Base-by-base conservation (phyloP, 1,140 invertebrate genomes). In the Nephotettix cincticeps region DNA sequence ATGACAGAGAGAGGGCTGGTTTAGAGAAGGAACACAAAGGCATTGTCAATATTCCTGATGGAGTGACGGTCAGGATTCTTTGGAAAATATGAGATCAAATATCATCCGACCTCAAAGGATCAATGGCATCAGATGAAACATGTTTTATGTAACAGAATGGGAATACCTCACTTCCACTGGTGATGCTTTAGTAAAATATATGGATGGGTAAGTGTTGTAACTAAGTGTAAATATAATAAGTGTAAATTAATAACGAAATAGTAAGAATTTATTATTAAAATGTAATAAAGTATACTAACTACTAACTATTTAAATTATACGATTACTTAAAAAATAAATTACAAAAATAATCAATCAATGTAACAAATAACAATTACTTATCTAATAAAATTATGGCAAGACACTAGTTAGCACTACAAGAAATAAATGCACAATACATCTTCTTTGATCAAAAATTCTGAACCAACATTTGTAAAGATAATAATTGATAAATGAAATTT, bases 11-110 rank as follows among this genome's bases (percentile, higher is more conserved):
- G n/a, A 19, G 21, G 47, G 47, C 3, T 21, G n/a, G n/a, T n/a
- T n/a, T n/a, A n/a, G n/a, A 6, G 36, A 40, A 17, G 6, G 6
- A 40, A 6, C 36, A 40, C 47, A 21, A 54, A 21, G 21, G 47
- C 19, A 6, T 11, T 11, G 56, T 61, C 28, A 61, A 61, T 61
- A 27, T 61, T 61, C 25, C n/a, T 61, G 21, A 61, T 61, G 56
- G 56, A 23, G 13, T 21, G 56, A 28, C 4, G 27, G 27, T 61
- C 56, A 61, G 56, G 23, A 61, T 2, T 61, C 56, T 61, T 61
- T 61, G 25, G 56, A 28, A 61, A 61, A 61, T 61, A 61, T 61
- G 56, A 61, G 56, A 61, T 61, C 56, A 61, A 61, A 61, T 61
- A 61, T 29, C 21, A 9, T 2, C 56, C 28, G 23, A 25, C 56